Evolutionary conservation across 2,888 invertebrate species (phyloP).

Genomic region (Synergus gifuensis): DNA sequence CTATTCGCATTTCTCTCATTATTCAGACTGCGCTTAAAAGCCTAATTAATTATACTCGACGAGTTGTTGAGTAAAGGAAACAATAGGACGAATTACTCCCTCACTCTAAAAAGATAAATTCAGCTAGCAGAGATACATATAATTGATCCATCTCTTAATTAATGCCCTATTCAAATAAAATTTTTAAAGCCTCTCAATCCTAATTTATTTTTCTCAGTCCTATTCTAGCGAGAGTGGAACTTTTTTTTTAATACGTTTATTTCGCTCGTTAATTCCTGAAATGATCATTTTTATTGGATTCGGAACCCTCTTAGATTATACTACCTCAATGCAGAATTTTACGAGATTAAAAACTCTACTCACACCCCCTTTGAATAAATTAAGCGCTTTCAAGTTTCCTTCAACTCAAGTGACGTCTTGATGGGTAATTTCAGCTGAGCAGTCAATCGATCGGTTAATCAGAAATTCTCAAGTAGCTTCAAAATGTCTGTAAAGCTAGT

Average conservation of each 20-base stretch:
- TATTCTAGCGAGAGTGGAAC: not conserved
- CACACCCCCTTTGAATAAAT: not conserved
- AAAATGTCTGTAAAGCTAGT: not conserved
- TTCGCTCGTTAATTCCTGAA: not conserved
- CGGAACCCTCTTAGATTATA: not conserved
- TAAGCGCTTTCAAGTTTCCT: not conserved
- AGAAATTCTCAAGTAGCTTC: not conserved
- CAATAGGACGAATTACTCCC: not conserved
- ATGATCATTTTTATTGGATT: not conserved
- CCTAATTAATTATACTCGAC: not conserved
- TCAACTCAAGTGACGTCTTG: not conserved
- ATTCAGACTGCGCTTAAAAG: not conserved
- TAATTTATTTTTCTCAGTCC: not conserved
- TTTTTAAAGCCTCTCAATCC: not conserved
- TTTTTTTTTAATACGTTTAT: not conserved
- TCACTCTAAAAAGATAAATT: not conserved
- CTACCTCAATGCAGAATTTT: not conserved
- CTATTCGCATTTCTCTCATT: not conserved
- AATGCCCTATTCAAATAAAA: not conserved
- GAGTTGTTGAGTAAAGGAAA: not conserved
- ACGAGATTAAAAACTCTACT: not conserved
- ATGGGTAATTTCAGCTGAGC: not conserved
- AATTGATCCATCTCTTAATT: not conserved
- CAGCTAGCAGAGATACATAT: not conserved
- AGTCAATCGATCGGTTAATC: not conserved